These are phyloP conservation scores for Poeciliopsis occidentalis DNA, from an alignment of 2,113 vertebrate species.

Conservation along the genomic window DNA sequence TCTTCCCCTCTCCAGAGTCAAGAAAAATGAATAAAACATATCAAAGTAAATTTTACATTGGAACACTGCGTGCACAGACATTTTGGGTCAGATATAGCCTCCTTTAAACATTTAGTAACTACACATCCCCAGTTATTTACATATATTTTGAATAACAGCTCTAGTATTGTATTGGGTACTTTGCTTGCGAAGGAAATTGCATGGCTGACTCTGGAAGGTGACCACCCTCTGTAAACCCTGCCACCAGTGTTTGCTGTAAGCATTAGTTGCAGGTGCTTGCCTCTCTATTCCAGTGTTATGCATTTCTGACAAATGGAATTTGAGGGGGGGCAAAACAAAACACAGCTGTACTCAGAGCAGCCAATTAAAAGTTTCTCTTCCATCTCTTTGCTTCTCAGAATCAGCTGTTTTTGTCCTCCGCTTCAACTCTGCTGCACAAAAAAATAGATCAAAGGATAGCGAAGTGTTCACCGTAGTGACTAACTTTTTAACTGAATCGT, in stretches of 20 bases:
- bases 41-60: slow-evolving; percentile 39
- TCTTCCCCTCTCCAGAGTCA: slow-evolving; percentile 36
- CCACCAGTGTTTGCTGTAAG: slow-evolving; percentile 55
- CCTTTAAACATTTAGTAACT: slow-evolving; percentile 17
- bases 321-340: slow-evolving; percentile 45
- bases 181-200: neutral
- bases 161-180: neutral
- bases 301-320: slow-evolving; percentile 67
- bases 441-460: slow-evolving; percentile 53
- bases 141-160: slow-evolving; percentile 28
- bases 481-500: slow-evolving; percentile 31
- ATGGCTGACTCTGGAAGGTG: slow-evolving; percentile 34
- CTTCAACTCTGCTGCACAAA: slow-evolving; percentile 27
- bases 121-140: slow-evolving; percentile 30
- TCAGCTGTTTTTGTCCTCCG: slow-evolving; percentile 30
- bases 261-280: slow-evolving; percentile 64
- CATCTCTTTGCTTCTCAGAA: slow-evolving; percentile 45
- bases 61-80: slow-evolving; percentile 21
- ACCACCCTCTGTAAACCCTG: slow-evolving; percentile 29
- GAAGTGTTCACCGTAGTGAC: slow-evolving; percentile 33
- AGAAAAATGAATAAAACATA: slow-evolving; percentile 60
- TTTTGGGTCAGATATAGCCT: slow-evolving; percentile 33
- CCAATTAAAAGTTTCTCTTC: slow-evolving; percentile 75
- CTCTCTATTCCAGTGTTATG: slow-evolving; percentile 42
- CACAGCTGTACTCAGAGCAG: slow-evolving; percentile 53